Conservation (phyloP, 2,888 invertebrate genomes). For the Odontothrips loti region DNA sequence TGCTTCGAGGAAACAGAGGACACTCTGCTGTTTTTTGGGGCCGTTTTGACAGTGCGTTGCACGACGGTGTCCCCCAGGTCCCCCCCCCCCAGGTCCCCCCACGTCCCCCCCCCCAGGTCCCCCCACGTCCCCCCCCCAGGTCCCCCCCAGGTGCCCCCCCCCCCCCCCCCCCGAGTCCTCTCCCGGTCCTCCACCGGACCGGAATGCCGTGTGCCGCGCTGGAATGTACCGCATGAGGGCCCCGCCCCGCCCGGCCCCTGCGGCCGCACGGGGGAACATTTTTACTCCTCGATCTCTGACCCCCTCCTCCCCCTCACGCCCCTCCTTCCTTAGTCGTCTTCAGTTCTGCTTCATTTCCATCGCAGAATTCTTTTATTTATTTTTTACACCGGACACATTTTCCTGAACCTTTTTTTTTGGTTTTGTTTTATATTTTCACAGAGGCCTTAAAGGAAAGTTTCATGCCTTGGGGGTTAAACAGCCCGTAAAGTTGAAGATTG, state of each 20-base stretch:
- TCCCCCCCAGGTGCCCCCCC: background rate
- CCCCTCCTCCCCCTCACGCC: background rate
- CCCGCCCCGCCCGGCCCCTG: background rate
- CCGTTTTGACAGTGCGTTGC: background rate
- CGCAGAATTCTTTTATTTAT: background rate
- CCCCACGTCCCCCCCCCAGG: too few species aligned
- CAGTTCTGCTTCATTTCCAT: constrained; percentile 15
- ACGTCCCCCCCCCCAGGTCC: too few species aligned
- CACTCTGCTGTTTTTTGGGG: background rate
- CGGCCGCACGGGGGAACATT: background rate
- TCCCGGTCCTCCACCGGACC: background rate
- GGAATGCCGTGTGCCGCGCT: background rate
- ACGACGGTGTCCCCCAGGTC: background rate
- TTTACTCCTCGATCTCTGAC: constrained; percentile 10
- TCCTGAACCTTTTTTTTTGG: background rate
- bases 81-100: background rate
- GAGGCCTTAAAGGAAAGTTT: constrained; percentile 2
- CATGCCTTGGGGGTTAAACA: background rate
- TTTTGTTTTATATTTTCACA: background rate
- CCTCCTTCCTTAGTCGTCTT: background rate
- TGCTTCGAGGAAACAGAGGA: background rate
- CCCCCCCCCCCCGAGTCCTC: background rate
- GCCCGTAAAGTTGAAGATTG: background rate
- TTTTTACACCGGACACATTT: background rate
- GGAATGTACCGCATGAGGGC: background rate